Evolutionary conservation across 2,888 invertebrate species (phyloP).

Genomic region (Drosophila planitibia): DNA sequence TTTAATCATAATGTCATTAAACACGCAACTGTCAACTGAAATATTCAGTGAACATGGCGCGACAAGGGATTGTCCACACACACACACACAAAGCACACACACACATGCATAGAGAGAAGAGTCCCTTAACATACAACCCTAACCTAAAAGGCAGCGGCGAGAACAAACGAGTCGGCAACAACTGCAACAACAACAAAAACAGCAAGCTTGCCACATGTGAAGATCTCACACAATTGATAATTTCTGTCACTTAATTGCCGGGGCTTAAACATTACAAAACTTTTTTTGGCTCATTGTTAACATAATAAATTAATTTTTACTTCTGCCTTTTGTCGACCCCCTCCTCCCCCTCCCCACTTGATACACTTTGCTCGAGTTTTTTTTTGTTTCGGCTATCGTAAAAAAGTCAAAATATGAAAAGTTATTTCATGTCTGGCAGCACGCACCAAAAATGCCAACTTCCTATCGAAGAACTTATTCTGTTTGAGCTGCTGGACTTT

Average conservation of each 20-base stretch:
- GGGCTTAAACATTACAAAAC: constrained; percentile 78
- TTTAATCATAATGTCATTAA: constrained; percentile 80
- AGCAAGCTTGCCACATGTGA: constrained; percentile 59
- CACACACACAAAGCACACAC: constrained; percentile 7
- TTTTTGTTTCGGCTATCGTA: constrained; percentile 26
- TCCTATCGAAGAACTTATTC: constrained; percentile 32
- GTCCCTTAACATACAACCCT: not conserved
- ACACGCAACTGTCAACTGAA: constrained; percentile 70
- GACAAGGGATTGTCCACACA: constrained; percentile 46
- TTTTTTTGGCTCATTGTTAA: constrained; percentile 65
- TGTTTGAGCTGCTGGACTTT: not conserved
- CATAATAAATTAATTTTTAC: constrained; percentile 75
- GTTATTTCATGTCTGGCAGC: constrained; percentile 44
- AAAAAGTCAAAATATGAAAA: constrained; percentile 56
- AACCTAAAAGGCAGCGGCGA: constrained; percentile 47
- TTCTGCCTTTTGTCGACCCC: not conserved
- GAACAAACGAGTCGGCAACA: constrained; percentile 47
- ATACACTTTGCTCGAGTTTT: constrained; percentile 26
- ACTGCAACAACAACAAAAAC: constrained; percentile 10
- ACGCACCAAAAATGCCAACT: constrained; percentile 52
- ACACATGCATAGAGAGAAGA: not conserved
- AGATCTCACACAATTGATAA: constrained; percentile 74
- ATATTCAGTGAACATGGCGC: constrained; percentile 62
- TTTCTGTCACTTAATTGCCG: constrained; percentile 77
- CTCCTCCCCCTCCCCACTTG: constrained; percentile 3